Percentiles rank a stretch among this genome's conserved stretches.
Conservation (phyloP, 2,888 invertebrate genomes). For the Cryptocheilus praepositus region DNA sequence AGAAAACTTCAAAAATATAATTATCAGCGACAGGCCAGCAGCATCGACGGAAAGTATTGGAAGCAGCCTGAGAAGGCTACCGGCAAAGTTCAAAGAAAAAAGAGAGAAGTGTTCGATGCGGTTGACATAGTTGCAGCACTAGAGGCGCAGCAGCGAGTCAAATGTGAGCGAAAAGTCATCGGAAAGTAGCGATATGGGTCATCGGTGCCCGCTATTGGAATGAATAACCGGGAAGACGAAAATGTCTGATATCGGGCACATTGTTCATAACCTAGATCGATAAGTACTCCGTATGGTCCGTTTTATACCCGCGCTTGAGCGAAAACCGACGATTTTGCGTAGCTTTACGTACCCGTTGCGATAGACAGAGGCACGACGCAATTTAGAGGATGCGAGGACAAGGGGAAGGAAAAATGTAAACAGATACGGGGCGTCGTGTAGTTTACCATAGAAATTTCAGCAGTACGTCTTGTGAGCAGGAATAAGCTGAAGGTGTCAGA, state of each 20-base stretch:
- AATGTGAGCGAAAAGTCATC: too few relatives aligned
- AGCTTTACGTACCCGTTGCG: conserved; percentile 22
- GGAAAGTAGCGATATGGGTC: not conserved
- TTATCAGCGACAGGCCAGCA: too few relatives aligned
- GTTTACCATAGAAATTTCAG: too few relatives aligned
- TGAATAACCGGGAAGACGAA: conserved; percentile 19
- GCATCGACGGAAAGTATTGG: too few relatives aligned
- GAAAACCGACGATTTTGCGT: conserved; percentile 36
- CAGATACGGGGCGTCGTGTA: too few relatives aligned
- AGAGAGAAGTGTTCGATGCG: too few relatives aligned
- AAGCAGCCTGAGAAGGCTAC: too few relatives aligned
- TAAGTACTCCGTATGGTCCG: conserved; percentile 32
- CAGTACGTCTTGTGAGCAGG: too few relatives aligned
- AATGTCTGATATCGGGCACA: conserved; percentile 22
- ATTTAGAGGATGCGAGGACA: not conserved
- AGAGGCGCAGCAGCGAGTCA: not conserved
- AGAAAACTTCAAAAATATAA: not conserved
- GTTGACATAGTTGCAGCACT: too few relatives aligned
- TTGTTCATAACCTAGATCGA: conserved; percentile 46
- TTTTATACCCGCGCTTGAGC: conserved; percentile 30
- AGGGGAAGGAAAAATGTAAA: not conserved
- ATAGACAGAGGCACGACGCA: not conserved
- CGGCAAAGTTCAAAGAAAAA: too few relatives aligned
- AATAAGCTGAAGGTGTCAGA: too few relatives aligned
- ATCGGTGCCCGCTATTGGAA: conserved; percentile 9